Evolutionary conservation across 2,113 vertebrate species (phyloP), one percentile per base, ranked within the genome.

Genomic region (Natator depressus): DNA sequence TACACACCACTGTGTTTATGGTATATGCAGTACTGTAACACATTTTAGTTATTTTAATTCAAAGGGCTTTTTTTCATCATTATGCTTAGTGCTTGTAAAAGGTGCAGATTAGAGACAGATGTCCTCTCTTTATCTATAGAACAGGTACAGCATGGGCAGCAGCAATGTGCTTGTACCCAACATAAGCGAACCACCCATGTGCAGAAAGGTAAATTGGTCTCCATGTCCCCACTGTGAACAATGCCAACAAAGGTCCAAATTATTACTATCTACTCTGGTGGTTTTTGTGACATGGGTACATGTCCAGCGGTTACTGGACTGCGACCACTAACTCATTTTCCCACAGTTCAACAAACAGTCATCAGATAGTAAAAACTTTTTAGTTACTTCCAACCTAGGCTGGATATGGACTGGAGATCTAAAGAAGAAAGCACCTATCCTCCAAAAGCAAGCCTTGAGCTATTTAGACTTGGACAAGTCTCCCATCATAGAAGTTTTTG

Each of bases 41-140:
- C 57, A 80, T 91, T 94, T 90, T 49, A 87, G 50, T 10, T 25
- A 69, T 85, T 95, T 97, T 93, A 89, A 97, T 93, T 97, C 93
- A 94, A 94, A 95, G 47, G 82, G 91, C 69, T 89, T 91, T 81
- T 91, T 91, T 82, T 85, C 80, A 93, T 85, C 94, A 95, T 95
- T 94, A 96, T 95, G 93, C 87, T 87, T 62, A 50, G 38, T n/a
- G 84, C 38, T 95, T 2, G 84, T 50, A 91, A 80, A 76, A 95
- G 51, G 38, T 84, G 86, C 89, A n/a, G 81, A 82, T 89, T 72
- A 35, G 86, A 87, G 82, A 31, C 72, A 82, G 35, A 10, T 17
- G 69, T 80, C 81, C 89, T 79, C 49, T 1, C 3, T 69, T 90
- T 69, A 88, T 42, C 72, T 89, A 85, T 51, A 29, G 3, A 38